Conservation (phyloP, 2,797 vertebrate species). For the Squalus acanthias region DNA sequence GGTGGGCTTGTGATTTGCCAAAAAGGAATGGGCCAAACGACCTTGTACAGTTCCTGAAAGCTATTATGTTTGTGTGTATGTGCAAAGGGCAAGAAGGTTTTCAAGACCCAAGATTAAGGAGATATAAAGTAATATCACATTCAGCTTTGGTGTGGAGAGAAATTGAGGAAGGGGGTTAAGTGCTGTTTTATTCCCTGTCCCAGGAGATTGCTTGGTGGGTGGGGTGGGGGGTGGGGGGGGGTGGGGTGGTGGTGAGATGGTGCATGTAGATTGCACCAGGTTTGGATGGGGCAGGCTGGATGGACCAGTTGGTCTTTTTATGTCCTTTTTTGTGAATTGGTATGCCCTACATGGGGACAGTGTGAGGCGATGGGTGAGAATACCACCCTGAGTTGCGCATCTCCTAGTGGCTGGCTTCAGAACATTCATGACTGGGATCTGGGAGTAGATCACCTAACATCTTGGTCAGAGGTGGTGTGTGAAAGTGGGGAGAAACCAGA, state of each 20-base stretch:
- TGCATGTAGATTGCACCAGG: background rate
- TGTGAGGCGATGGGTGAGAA: background rate
- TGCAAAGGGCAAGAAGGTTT: background rate
- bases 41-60: background rate
- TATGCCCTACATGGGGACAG: background rate
- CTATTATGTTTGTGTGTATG: background rate
- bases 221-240: too few species aligned
- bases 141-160: background rate
- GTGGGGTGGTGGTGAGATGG: background rate
- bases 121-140: background rate
- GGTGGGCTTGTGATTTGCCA: background rate
- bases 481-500: background rate
- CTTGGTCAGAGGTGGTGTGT: background rate
- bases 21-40: background rate
- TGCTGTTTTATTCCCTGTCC: background rate
- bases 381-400: background rate
- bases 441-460: background rate
- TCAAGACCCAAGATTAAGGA: background rate
- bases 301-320: background rate
- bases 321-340: background rate
- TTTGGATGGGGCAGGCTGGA: background rate
- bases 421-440: background rate
- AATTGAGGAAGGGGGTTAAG: background rate
- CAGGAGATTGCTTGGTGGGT: background rate
- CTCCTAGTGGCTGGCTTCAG: background rate